These are phyloP conservation scores for Cosmia pyralina DNA, from an alignment of 2,888 invertebrate genomes.

Conservation along the genomic window DNA sequence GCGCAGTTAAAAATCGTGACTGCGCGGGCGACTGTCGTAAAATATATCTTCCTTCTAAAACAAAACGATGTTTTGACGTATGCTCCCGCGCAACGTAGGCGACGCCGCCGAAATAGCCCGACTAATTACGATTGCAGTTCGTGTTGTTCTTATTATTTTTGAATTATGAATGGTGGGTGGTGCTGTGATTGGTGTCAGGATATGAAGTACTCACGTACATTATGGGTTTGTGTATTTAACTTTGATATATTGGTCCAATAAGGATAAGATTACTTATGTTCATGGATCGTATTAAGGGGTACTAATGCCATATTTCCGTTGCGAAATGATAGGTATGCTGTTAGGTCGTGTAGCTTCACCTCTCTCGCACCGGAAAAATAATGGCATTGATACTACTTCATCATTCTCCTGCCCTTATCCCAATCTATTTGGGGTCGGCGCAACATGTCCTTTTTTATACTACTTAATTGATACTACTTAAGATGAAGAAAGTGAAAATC, in stretches of 20 bases:
- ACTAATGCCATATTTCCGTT: not conserved
- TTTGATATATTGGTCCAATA: slow-evolving; percentile 6
- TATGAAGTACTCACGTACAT: slow-evolving; percentile 15
- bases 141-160: slow-evolving; percentile 61
- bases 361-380: not conserved
- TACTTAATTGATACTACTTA: not conserved
- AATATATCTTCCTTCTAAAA: slow-evolving; percentile 69
- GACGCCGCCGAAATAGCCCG: slow-evolving; percentile 68
- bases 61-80: slow-evolving; percentile 72
- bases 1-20: slow-evolving; percentile 63
- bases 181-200: slow-evolving; percentile 46
- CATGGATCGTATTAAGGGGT: not conserved
- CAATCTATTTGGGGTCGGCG: too few species aligned
- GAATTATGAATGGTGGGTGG: slow-evolving; percentile 60
- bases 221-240: not conserved
- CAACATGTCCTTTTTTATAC: too few species aligned
- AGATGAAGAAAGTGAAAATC: not conserved
- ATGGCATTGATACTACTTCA: not conserved
- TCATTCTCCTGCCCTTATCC: too few species aligned
- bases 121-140: slow-evolving; percentile 69
- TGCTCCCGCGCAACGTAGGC: slow-evolving; percentile 64
- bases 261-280: not conserved
- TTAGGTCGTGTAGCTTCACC: not conserved
- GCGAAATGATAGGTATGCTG: not conserved
- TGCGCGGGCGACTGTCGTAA: slow-evolving; percentile 59